Conservation (phyloP, 2,113 vertebrate species). For the Phrynosoma platyrhinos region DNA sequence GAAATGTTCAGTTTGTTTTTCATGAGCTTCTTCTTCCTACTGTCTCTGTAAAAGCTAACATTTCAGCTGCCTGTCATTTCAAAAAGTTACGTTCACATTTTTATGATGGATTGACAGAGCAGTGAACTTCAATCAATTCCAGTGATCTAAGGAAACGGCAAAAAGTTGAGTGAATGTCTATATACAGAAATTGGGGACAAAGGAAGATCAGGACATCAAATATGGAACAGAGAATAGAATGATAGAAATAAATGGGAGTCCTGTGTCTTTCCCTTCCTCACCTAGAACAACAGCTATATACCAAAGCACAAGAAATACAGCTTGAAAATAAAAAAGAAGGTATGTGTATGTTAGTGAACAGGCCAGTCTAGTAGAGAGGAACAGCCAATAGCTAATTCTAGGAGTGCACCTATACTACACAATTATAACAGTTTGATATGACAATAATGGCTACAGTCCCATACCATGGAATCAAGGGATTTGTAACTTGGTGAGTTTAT, state of each 20-base stretch:
- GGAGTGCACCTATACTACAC: too few species aligned
- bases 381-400: background rate
- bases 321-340: background rate
- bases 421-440: too few species aligned
- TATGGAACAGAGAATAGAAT: background rate
- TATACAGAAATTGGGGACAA: background rate
- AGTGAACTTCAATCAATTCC: background rate
- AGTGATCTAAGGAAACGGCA: background rate
- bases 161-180: background rate
- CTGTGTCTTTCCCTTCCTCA: background rate
- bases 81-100: background rate
- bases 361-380: background rate
- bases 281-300: background rate
- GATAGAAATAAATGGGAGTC: background rate
- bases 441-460: too few species aligned
- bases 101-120: constrained; percentile 1
- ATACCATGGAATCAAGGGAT: too few species aligned
- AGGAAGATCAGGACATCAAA: background rate
- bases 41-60: background rate
- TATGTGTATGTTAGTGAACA: background rate
- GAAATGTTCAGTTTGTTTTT: constrained; percentile 6
- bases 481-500: too few species aligned
- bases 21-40: background rate
- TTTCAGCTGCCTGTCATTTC: constrained; percentile 3
- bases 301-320: background rate